Base-by-base conservation (phyloP, 2,797 vertebrate species). In the Spinus olivaceus region DNA sequence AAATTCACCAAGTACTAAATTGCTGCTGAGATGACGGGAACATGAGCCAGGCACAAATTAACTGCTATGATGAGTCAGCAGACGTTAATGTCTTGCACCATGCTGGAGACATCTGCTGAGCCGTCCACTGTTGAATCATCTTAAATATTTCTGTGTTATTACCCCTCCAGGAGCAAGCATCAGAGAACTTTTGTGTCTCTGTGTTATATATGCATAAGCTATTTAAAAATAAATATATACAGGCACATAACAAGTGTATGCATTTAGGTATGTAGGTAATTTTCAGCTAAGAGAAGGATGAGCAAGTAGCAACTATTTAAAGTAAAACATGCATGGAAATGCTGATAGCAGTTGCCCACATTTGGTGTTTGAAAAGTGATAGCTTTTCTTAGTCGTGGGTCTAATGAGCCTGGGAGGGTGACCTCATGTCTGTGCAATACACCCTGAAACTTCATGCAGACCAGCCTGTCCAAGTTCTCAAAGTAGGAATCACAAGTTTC, bases 1-100 rank as follows among this genome's bases (percentile, higher is more conserved):
- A 97, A 94, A 80, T 94, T 96, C 94, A 96, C 90, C 86, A 88
- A 89, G 88, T 92, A 94, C 92, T 97, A 94, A 95, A 90, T 86
- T 94, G 94, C 96, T 96, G 94, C 94, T 94, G 91, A 96, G 94
- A 94, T 95, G 96, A 96, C 41, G 76, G 95, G 89, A 95, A 91
- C 54, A 63, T 37, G 84, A 95, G 95, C 91, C 95, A 97, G 94
- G 92, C 88, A 97, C 94, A 76, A 95, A 94, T 92, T 96, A 92
- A 83, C 81, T 91, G 50, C 12, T 42, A 83, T 93, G 91, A 86
- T 96, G 96, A 96, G 95, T 97, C 96, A 95, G 93, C 94, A 86
- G 63, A 86, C 46, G 60, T 86, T 94, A 87, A 91, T 63, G 92
- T 78, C 94, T 94, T 94, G 81, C 65, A 56, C 95, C 87, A 39